Conservation (phyloP, 2,113 vertebrate genomes). For the Spermophilus dauricus region DNA sequence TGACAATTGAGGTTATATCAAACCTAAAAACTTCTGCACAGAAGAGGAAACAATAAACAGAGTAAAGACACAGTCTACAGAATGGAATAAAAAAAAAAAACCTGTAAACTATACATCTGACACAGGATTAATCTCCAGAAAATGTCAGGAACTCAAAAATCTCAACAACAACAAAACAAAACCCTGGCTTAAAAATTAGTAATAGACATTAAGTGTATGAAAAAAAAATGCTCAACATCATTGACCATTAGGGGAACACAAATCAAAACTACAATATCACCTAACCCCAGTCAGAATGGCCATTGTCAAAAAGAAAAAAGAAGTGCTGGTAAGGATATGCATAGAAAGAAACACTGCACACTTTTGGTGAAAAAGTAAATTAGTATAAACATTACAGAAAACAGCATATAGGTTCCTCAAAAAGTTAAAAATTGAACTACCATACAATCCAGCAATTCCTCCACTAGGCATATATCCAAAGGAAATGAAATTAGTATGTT, state of each 20-base stretch:
- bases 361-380: background rate
- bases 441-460: background rate
- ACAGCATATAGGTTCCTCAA: background rate
- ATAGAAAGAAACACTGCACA: background rate
- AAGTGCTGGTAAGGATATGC: background rate
- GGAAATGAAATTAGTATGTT: background rate
- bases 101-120: no score
- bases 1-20: no score
- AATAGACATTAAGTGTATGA: no score
- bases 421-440: background rate
- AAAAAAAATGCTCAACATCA: no score
- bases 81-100: no score
- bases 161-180: no score
- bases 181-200: no score
- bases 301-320: background rate
- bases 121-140: no score
- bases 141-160: no score
- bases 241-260: background rate
- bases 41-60: no score
- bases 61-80: no score
- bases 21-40: no score
- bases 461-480: background rate
- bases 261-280: background rate
- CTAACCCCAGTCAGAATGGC: background rate
- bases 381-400: background rate